A percentile compares a stretch with the other conserved stretches of the same genome.
These are phyloP conservation scores for Strigops habroptila DNA, from an alignment of 2,113 vertebrate species.

Conservation along the genomic window DNA sequence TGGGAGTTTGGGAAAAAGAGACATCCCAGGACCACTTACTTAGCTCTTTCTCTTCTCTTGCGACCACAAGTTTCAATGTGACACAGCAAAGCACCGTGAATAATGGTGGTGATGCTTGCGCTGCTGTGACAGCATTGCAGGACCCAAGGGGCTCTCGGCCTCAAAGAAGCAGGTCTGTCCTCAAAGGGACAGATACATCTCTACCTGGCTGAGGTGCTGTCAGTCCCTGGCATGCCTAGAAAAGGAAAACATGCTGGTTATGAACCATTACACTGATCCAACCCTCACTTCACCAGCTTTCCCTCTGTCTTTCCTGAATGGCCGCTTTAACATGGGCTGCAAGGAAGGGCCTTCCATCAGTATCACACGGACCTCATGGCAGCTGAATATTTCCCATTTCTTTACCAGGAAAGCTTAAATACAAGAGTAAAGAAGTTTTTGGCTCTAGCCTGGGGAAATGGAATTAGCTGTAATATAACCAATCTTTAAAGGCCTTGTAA, in stretches of 20 bases:
- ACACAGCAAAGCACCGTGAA: fast-evolving
- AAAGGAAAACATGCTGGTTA: neutral
- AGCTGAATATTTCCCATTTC: neutral
- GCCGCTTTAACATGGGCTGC: neutral
- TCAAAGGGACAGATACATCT: neutral
- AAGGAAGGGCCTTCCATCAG: neutral
- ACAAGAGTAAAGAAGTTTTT: neutral
- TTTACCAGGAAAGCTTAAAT: neutral
- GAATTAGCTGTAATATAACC: neutral
- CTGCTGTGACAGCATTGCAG: fast-evolving
- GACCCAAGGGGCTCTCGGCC: neutral
- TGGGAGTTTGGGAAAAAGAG: neutral
- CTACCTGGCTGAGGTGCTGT: neutral
- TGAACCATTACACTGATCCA: neutral
- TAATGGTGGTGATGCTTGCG: fast-evolving
- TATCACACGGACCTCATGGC: neutral
- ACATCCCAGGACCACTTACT: neutral
- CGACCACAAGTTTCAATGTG: neutral
- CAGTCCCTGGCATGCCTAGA: fast-evolving
- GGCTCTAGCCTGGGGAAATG: neutral
- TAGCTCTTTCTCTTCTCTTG: neutral
- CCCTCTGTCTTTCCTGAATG: neutral
- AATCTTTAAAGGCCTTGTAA: neutral
- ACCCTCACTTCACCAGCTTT: neutral
- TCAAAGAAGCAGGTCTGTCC: neutral